These are phyloP conservation scores for Buteo buteo DNA, from an alignment of 2,113 vertebrate genomes.

Conservation along the genomic window DNA sequence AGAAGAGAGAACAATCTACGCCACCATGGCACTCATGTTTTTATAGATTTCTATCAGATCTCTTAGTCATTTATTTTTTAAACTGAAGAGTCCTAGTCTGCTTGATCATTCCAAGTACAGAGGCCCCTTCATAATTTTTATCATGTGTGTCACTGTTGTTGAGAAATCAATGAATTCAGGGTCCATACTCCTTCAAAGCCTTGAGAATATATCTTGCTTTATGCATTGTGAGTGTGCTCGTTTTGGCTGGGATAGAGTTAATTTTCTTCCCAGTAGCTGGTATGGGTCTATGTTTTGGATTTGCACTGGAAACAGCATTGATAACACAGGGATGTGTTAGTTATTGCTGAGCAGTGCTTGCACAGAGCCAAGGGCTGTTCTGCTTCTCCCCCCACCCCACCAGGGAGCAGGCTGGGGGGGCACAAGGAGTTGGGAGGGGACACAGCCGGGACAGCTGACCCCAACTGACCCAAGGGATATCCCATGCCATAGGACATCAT, in stretches of 20 bases:
- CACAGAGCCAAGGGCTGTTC: no score
- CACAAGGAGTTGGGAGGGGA: no score
- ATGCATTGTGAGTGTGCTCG: background rate
- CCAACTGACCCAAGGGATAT: no score
- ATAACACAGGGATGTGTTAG: rapidly evolving
- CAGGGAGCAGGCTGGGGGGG: no score
- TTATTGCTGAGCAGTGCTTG: no score
- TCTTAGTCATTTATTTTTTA: background rate
- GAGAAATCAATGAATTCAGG: background rate
- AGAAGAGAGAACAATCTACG: background rate
- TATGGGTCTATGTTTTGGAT: no score
- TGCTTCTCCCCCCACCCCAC: no score
- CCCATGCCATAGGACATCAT: no score
- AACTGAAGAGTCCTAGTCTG: background rate
- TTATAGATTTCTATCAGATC: background rate
- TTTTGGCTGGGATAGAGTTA: no score
- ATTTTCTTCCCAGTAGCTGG: no score
- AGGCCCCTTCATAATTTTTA: background rate
- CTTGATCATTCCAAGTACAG: background rate
- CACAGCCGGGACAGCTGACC: no score
- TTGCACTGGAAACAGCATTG: no score
- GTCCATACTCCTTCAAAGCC: background rate
- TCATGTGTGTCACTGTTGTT: background rate
- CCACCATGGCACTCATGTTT: background rate
- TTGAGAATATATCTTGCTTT: background rate